Evolutionary conservation across 2,797 vertebrate genomes (phyloP).

Genomic region (Hyperoplus immaculatus): DNA sequence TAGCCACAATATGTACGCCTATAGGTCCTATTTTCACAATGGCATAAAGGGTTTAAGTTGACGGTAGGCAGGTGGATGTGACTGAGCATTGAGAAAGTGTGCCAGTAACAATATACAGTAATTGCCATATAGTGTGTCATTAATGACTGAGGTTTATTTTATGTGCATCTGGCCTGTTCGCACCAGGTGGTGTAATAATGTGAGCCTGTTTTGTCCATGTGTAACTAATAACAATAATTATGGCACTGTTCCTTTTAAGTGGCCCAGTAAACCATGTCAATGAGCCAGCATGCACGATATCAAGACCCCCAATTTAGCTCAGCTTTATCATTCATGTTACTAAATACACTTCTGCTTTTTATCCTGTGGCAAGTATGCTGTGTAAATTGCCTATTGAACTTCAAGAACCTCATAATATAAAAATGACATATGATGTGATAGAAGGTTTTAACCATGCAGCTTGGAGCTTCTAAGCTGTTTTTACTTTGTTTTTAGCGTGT

Average conservation of each 20-base stretch:
- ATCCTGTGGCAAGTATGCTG: background rate
- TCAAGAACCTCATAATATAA: background rate
- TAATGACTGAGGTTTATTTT: background rate
- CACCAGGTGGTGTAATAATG: background rate
- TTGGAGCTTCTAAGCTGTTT: background rate
- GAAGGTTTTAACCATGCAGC: conserved; percentile 5
- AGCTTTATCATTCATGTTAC: background rate
- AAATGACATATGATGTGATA: conserved; percentile 1
- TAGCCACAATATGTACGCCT: background rate
- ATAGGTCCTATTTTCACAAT: background rate
- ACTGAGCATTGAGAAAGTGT: background rate
- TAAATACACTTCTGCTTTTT: background rate
- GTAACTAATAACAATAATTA: conserved; percentile 21
- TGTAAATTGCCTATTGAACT: background rate
- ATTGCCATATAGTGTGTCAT: background rate
- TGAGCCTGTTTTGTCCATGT: background rate
- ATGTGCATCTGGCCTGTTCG: background rate
- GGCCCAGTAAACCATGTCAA: conserved; percentile 4
- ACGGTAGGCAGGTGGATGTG: too few species aligned
- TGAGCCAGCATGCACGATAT: conserved; percentile 10
- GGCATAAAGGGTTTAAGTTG: background rate
- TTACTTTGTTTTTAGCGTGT: background rate
- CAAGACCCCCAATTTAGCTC: background rate
- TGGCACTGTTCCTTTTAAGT: conserved; percentile 1
- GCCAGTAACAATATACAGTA: background rate